Evolutionary conservation across 1,140 invertebrate genomes (phyloP).

Genomic region (Drosophila tsacasi): DNA sequence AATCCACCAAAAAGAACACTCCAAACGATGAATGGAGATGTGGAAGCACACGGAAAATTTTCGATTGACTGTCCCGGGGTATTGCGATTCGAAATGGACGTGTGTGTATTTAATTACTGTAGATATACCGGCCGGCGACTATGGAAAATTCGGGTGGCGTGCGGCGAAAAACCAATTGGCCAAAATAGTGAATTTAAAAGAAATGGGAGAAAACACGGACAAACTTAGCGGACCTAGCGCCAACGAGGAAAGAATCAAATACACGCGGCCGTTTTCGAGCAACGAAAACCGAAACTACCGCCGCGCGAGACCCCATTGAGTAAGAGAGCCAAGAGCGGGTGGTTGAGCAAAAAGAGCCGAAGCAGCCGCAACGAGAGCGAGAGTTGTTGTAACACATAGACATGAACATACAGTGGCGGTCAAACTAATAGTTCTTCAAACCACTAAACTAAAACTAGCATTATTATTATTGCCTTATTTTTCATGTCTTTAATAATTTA

Average conservation of each 20-base stretch:
- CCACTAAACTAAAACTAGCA: background rate
- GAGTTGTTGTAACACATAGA: constrained; percentile 53
- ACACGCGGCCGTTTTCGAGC: constrained; percentile 58
- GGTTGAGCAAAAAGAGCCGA: constrained; percentile 14
- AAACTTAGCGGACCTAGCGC: constrained; percentile 73
- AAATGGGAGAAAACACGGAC: constrained; percentile 75
- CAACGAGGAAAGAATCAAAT: constrained; percentile 82
- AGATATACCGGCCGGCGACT: constrained; percentile 33
- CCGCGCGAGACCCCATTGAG: constrained; percentile 25
- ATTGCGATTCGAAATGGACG: constrained; percentile 15
- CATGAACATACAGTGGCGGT: constrained; percentile 3
- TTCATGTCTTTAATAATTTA: background rate
- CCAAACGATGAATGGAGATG: constrained; percentile 19
- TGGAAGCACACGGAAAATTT: constrained; percentile 40
- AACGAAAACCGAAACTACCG: constrained; percentile 57
- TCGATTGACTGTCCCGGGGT: constrained; percentile 20
- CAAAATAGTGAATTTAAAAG: constrained; percentile 67
- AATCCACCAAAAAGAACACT: constrained; percentile 16
- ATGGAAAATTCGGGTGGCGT: constrained; percentile 50
- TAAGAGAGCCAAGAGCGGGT: constrained; percentile 22
- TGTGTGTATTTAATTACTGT: constrained; percentile 12
- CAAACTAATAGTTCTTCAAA: background rate
- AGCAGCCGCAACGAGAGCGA: constrained; percentile 35
- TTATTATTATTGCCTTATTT: background rate
- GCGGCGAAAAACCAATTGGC: constrained; percentile 66